Base-by-base conservation (phyloP, 2,113 vertebrate genomes). In the Mystacornis crossleyi region DNA sequence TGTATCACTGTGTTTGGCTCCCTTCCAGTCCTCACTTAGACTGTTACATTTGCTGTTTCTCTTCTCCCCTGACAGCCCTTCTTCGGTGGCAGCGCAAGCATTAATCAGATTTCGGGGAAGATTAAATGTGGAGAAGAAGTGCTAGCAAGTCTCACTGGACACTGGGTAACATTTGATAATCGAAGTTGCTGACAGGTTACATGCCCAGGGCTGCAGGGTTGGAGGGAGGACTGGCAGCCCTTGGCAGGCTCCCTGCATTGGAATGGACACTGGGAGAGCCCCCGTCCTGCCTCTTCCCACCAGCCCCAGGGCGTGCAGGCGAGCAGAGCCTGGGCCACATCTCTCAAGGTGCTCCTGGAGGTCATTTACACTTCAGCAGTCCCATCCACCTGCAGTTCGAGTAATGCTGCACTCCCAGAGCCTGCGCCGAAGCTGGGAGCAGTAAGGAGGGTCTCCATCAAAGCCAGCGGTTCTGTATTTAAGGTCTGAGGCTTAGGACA, bases 31-130 rank as follows among this genome's bases (percentile, higher is more conserved):
- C 69, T 64, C 57, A 16, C 36, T 33, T 33, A 47, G 54, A 42
- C 64, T 86, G 86, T 65, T 3, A 3, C 33, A 15, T 71, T 60
- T 90, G 57, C 71, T 91, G 13, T 81, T 89, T 79, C 78, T 80
- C 0, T 91, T 92, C 31, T 94, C 58, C 88, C 87, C 67, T 86
- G 54, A 45, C 96, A 99, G 99, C 99, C 99, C 45, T 99, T 99
- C 97, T 99, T 99, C 3, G 98, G 99, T 79, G 98, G 99, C 84
- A 97, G 98, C 36, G 21, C 97, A 6, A 99, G 97, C 83, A 98
- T 99, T 94, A 99, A 99, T 97, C 99, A 99, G 95, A 98, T 99
- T 96, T 98, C 97, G 4, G 99, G 99, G 84, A 99, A 99, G 98
- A 99, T 99, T 88, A 97, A 70, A 10, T 95, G 97, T 0, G 99